Conservation (phyloP, 2,113 vertebrate genomes). For the Lepus timidus region DNA sequence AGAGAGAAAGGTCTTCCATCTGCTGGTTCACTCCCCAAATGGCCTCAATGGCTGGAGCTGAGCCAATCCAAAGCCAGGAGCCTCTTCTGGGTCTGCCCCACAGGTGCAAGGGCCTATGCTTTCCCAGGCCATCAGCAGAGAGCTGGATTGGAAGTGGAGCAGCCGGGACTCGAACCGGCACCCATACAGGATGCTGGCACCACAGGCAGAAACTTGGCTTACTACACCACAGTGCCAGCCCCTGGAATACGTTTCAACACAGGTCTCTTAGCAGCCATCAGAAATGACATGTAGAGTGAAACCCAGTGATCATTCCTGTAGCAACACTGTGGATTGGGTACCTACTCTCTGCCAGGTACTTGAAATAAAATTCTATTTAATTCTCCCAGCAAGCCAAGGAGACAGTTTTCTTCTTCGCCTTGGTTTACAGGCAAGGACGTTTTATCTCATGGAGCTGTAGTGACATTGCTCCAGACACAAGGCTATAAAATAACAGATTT, state of each 20-base stretch:
- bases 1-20: no score
- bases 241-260: background rate
- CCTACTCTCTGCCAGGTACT: background rate
- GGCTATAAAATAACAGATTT: background rate
- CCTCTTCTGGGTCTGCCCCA: no score
- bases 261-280: background rate
- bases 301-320: background rate
- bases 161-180: no score
- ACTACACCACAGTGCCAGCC: no score
- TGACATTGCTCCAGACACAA: background rate
- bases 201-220: no score
- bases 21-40: no score
- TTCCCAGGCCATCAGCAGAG: no score
- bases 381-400: background rate
- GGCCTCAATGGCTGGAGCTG: no score
- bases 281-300: background rate
- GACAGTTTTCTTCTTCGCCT: background rate
- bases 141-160: no score
- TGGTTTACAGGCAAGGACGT: background rate
- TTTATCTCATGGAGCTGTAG: background rate
- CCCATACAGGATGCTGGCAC: no score
- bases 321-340: background rate
- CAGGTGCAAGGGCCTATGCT: no score
- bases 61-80: no score
- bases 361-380: background rate